Conservation (phyloP, 2,113 vertebrate species). For the Eurystomus gularis region DNA sequence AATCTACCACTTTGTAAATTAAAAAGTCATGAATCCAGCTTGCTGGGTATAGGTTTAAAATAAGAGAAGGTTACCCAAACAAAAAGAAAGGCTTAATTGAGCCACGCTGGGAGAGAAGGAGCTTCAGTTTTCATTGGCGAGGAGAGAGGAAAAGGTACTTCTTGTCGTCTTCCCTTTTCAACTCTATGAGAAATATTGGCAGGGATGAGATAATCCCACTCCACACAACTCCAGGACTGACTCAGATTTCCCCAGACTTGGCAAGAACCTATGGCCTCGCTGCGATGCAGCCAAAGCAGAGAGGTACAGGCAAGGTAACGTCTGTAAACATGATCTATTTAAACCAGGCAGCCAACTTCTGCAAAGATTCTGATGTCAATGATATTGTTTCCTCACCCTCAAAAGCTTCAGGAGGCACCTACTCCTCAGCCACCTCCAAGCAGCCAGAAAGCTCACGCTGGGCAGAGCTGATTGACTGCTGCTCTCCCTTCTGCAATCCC, state of each 20-base stretch:
- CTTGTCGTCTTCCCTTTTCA: background rate
- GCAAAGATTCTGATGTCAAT: background rate
- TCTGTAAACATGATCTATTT: background rate
- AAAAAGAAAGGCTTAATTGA: background rate
- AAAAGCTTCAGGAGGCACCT: accelerated
- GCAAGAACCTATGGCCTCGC: background rate
- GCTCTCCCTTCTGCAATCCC: background rate
- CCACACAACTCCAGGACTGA: background rate
- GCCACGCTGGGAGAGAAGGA: background rate
- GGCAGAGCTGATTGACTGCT: background rate
- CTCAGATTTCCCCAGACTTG: background rate
- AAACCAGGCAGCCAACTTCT: background rate
- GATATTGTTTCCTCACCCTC: accelerated
- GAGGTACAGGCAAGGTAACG: background rate
- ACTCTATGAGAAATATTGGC: background rate
- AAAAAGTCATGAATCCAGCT: conserved; percentile 59
- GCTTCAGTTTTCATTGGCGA: background rate
- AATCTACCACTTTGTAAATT: conserved; percentile 68
- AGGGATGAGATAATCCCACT: background rate
- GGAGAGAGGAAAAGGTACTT: background rate
- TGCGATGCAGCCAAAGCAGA: background rate
- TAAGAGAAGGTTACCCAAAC: conserved; percentile 41
- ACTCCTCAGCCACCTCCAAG: background rate
- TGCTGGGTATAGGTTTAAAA: conserved; percentile 51
- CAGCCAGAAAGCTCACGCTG: background rate